Conservation (phyloP, 2,113 vertebrate genomes). For the Puffinus mauretanicus region DNA sequence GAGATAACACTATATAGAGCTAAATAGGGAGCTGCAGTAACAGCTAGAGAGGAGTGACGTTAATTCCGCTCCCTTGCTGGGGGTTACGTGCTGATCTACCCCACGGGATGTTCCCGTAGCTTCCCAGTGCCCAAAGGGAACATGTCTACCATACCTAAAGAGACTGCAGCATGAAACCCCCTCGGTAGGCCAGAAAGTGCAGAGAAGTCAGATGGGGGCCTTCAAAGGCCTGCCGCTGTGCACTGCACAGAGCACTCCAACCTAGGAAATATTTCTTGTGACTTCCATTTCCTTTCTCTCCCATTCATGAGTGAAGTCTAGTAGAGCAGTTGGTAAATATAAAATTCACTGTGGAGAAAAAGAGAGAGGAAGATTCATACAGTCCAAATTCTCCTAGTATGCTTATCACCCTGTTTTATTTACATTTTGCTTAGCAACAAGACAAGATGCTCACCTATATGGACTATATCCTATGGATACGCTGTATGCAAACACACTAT, state of each 20-base stretch:
- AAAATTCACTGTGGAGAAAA: not conserved
- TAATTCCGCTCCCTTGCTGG: accelerated
- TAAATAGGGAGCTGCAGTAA: not conserved
- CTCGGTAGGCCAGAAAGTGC: not conserved
- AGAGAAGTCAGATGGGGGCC: not conserved
- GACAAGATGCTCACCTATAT: not conserved
- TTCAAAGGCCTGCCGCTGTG: not conserved
- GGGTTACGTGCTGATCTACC: not conserved
- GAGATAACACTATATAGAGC: not conserved
- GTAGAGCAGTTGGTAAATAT: not conserved
- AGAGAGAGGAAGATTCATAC: not conserved
- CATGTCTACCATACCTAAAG: accelerated
- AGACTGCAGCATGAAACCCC: not conserved
- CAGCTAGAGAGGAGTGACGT: accelerated
- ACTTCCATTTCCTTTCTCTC: not conserved
- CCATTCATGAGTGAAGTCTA: not conserved
- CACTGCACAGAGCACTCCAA: not conserved
- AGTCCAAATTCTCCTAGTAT: not conserved
- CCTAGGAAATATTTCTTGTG: accelerated
- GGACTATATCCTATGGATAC: not conserved
- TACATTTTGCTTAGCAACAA: not conserved
- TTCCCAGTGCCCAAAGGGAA: not conserved
- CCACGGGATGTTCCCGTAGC: accelerated
- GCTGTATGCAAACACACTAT: not conserved
- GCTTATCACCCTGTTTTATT: not conserved